Percentiles rank a stretch among this genome's conserved stretches.
Evolutionary conservation across 2,888 invertebrate genomes (phyloP).

Genomic region (Erebia epiphron): DNA sequence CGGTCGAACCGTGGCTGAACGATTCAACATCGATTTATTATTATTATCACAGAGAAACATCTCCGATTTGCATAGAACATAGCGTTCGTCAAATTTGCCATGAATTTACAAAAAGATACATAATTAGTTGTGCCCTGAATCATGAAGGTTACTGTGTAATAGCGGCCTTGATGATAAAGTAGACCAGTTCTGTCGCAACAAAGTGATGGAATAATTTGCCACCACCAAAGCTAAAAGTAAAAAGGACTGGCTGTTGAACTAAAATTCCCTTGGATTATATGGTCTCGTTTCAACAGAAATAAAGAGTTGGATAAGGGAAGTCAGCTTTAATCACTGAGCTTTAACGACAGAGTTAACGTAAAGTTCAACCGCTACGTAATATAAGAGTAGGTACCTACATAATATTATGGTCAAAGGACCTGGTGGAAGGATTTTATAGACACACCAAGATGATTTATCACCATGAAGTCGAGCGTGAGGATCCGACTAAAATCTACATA

Average conservation of each 20-base stretch:
- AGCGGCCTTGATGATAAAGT: background rate
- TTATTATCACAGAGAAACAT: background rate
- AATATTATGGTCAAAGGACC: too few species aligned
- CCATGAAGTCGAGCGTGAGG: too few species aligned
- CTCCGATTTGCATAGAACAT: slow-evolving; percentile 9
- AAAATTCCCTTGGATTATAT: background rate
- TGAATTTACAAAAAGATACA: background rate
- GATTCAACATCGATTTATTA: background rate
- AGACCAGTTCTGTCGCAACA: background rate
- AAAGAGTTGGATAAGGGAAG: too few species aligned
- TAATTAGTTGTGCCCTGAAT: slow-evolving; percentile 1
- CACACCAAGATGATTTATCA: too few species aligned
- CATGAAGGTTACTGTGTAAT: background rate
- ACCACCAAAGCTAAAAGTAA: background rate
- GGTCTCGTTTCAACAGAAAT: too few species aligned
- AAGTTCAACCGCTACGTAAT: too few species aligned
- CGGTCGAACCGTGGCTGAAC: background rate
- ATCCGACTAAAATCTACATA: too few species aligned
- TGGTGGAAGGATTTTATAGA: too few species aligned
- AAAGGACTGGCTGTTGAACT: background rate
- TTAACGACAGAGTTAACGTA: too few species aligned
- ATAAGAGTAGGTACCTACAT: too few species aligned
- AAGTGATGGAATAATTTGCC: slow-evolving; percentile 4
- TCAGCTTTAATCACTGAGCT: too few species aligned
- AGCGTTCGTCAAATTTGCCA: background rate